Percentiles rank a stretch among this genome's conserved stretches.
Conservation (phyloP, 2,888 invertebrate species). For the Cephonodes hylas region DNA sequence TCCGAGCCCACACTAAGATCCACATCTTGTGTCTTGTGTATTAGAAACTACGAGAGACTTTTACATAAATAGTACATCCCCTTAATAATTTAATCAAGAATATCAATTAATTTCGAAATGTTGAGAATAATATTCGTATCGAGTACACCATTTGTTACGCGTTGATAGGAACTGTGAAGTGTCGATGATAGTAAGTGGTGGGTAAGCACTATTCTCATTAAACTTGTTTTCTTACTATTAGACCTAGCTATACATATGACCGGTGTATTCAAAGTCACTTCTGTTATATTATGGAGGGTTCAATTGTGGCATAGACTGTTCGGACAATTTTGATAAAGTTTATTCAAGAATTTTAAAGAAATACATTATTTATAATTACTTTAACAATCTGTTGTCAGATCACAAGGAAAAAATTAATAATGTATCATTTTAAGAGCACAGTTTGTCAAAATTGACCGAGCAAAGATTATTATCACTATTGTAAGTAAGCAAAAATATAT, state of each 20-base stretch:
- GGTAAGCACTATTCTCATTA: background rate
- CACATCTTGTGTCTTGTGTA: too few relatives aligned
- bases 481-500: background rate
- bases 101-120: too few relatives aligned
- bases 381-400: too few relatives aligned
- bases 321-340: background rate
- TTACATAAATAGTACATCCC: too few relatives aligned
- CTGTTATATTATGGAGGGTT: constrained; percentile 1
- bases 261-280: constrained; percentile 3
- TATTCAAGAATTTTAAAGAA: too few relatives aligned
- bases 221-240: constrained; percentile 21
- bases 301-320: background rate
- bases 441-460: background rate
- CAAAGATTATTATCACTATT: background rate
- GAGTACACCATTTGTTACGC: background rate
- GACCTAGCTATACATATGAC: constrained; percentile 9
- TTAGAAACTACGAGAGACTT: too few relatives aligned
- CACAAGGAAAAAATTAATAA: background rate
- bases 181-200: constrained; percentile 21
- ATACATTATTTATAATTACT: too few relatives aligned
- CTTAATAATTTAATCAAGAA: too few relatives aligned
- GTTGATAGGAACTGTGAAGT: constrained; percentile 57
- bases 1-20: too few relatives aligned
- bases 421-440: background rate
- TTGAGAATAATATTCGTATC: background rate